Conservation (phyloP, 1,140 invertebrate species). For the Drosophila chauvacae region DNA sequence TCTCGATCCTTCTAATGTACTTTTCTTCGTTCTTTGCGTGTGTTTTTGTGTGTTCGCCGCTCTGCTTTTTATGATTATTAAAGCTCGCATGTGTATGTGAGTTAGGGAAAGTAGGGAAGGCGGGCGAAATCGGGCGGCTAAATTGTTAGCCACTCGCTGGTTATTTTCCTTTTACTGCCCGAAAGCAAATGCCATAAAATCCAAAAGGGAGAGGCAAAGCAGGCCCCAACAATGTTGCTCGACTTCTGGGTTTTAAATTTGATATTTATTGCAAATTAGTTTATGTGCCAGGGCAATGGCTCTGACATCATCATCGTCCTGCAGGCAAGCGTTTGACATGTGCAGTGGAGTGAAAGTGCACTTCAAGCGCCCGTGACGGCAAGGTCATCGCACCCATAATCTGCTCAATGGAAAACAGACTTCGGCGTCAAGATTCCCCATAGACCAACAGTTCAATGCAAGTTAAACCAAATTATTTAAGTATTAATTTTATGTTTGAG, state of each 20-base stretch:
- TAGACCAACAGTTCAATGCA: not conserved
- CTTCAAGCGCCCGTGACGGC: not conserved
- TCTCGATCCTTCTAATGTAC: slow-evolving; percentile 38
- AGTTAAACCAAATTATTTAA: not conserved
- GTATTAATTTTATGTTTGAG: too few relatives aligned
- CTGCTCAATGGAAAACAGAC: not conserved
- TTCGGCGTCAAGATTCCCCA: not conserved
- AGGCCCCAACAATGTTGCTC: slow-evolving; percentile 2
- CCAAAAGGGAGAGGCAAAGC: not conserved
- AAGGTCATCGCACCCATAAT: slow-evolving; percentile 18
- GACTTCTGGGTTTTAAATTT: slow-evolving; percentile 17
- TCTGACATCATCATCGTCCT: slow-evolving; percentile 20
- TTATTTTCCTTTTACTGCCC: slow-evolving; percentile 36
- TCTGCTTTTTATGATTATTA: slow-evolving; percentile 68
- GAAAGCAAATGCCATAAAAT: slow-evolving; percentile 23
- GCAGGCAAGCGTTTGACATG: slow-evolving; percentile 2
- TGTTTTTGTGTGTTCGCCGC: slow-evolving; percentile 12
- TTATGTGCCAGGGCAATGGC: slow-evolving; percentile 11
- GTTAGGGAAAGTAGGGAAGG: not conserved
- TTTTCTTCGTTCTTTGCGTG: slow-evolving; percentile 40
- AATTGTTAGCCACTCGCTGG: slow-evolving; percentile 26
- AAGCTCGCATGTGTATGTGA: slow-evolving; percentile 37
- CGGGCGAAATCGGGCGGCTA: not conserved
- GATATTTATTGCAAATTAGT: slow-evolving; percentile 42
- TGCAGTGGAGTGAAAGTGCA: slow-evolving; percentile 16